These are phyloP conservation scores for Zelostemma sp. DNA, from an alignment of 1,140 invertebrate genomes.

Conservation along the genomic window DNA sequence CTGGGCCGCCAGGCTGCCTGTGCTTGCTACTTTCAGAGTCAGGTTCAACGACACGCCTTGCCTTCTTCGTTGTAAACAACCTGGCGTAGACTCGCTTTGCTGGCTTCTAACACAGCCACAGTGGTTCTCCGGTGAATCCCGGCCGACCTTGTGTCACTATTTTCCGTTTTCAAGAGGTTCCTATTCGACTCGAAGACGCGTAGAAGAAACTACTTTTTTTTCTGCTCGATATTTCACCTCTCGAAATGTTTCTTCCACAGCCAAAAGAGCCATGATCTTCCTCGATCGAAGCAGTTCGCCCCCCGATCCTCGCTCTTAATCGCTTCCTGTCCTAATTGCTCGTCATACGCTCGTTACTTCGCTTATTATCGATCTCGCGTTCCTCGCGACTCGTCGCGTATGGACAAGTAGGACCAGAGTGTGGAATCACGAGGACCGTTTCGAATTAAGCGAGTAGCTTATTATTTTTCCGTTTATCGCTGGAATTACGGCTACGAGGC, in stretches of 20 bases:
- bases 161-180: too few species aligned
- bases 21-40: slow-evolving; percentile 53
- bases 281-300: slow-evolving; percentile 49
- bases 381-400: slow-evolving; percentile 40
- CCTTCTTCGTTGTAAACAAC: slow-evolving; percentile 68
- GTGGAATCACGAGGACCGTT: background rate
- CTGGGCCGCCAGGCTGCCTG: slow-evolving; percentile 52
- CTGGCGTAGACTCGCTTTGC: slow-evolving; percentile 60
- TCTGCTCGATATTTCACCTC: too few species aligned
- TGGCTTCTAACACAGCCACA: slow-evolving; percentile 58
- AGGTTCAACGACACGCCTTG: slow-evolving; percentile 69
- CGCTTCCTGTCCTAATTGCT: slow-evolving; percentile 50
- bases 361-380: slow-evolving; percentile 49
- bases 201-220: too few species aligned
- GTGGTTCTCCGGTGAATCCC: slow-evolving; percentile 54
- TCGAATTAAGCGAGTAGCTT: background rate
- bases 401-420: slow-evolving; percentile 6
- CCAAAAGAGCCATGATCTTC: background rate
- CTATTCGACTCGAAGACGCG: too few species aligned
- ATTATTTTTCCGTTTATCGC: slow-evolving; percentile 24
- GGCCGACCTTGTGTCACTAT: slow-evolving; percentile 38
- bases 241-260: too few species aligned
- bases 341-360: slow-evolving; percentile 44
- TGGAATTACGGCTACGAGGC: slow-evolving; percentile 25
- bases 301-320: slow-evolving; percentile 47